phyloP scores from a whole-genome alignment of 2,797 vertebrate species.

The Borostomias antarcticus region DNA sequence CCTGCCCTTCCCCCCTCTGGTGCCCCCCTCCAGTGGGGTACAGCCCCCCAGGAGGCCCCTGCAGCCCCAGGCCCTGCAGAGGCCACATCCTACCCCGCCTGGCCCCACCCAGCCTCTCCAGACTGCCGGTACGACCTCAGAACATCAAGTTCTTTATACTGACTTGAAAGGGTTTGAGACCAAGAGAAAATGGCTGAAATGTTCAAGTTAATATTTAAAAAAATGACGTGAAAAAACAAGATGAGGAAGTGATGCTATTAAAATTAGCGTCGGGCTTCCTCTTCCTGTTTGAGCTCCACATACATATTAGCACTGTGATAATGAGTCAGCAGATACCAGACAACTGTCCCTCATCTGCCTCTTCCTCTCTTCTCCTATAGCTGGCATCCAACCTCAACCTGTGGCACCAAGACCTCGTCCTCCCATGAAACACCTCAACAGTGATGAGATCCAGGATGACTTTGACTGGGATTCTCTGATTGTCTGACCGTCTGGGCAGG shows the following conservation, averaged over 20 bases:
- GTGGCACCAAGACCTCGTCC: slow-evolving; percentile 72
- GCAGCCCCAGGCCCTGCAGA: slow-evolving; percentile 61
- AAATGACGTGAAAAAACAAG: background rate
- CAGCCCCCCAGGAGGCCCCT: slow-evolving; percentile 60
- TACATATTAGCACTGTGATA: background rate
- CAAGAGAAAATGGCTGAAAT: too few species aligned
- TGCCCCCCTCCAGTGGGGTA: slow-evolving; percentile 46
- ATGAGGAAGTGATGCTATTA: background rate
- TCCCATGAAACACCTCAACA: slow-evolving; percentile 84
- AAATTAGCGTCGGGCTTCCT: background rate
- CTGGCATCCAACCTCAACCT: slow-evolving; percentile 78
- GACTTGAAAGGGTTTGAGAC: background rate
- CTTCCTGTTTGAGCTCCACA: background rate
- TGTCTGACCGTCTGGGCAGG: background rate
- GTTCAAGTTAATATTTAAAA: background rate
- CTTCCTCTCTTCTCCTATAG: slow-evolving; percentile 59
- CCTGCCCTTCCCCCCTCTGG: slow-evolving; percentile 56
- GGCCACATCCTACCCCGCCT: slow-evolving; percentile 59
- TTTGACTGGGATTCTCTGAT: slow-evolving; percentile 94
- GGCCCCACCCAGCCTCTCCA: slow-evolving; percentile 62
- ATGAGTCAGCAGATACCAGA: background rate
- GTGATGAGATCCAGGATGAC: slow-evolving; percentile 94
- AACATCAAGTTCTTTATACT: background rate
- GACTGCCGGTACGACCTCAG: slow-evolving; percentile 60
- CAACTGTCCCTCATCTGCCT: slow-evolving; percentile 17